Conservation (phyloP, 2,888 invertebrate genomes). For the Nycteola revayana region DNA sequence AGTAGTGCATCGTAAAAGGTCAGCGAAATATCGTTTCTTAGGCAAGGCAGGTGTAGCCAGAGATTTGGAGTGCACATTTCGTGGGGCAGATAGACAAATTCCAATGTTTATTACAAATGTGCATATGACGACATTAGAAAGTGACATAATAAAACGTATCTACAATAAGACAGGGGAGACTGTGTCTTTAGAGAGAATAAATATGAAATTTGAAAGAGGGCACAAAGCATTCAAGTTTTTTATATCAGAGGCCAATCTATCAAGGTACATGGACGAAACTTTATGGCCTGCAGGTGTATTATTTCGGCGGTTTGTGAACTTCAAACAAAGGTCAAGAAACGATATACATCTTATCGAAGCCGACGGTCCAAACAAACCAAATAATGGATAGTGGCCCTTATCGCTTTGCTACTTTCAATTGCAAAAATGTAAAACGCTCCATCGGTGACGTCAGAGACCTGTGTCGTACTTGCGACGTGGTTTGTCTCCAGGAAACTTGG, state of each 20-base stretch:
- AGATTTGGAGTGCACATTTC: conserved; percentile 13
- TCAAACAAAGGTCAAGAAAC: conserved; percentile 4
- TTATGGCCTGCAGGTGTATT: conserved; percentile 29
- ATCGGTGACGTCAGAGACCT: conserved; percentile 6
- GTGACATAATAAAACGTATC: conserved; percentile 21
- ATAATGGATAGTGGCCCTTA: conserved; percentile 4
- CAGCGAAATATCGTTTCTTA: conserved; percentile 5
- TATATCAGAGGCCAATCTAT: conserved; percentile 17
- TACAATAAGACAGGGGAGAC: conserved; percentile 8
- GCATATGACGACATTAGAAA: conserved; percentile 17
- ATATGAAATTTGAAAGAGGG: conserved; percentile 5
- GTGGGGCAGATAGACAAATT: conserved; percentile 22
- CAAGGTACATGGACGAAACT: conserved; percentile 20
- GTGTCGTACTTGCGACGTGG: conserved; percentile 3
- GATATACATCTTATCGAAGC: conserved; percentile 3
- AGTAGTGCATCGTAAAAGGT: background rate
- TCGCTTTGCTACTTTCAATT: conserved; percentile 12
- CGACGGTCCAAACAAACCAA: background rate
- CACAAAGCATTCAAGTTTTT: conserved; percentile 30
- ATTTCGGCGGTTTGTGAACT: conserved; percentile 29
- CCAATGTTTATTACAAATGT: conserved; percentile 31
- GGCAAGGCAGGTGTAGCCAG: conserved; percentile 8
- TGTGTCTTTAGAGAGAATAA: conserved; percentile 10
- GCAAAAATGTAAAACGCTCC: conserved; percentile 7
- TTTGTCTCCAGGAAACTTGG: conserved; percentile 11